phyloP scores from a whole-genome alignment of 1,140 invertebrate species.

The Oppia nitens region DNA sequence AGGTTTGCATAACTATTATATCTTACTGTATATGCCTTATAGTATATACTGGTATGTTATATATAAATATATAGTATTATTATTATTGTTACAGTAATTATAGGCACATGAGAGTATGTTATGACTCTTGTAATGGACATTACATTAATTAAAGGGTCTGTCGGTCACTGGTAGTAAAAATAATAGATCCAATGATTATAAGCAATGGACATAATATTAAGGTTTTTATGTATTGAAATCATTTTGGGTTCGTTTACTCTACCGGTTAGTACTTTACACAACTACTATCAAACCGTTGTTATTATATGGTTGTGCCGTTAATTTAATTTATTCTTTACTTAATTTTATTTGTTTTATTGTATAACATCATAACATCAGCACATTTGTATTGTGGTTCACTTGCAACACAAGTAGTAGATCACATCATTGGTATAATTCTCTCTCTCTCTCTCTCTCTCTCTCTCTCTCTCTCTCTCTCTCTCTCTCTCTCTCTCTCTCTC shows the following conservation, averaged over 20 bases:
- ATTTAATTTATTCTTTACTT: not conserved
- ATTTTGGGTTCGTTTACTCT: not conserved
- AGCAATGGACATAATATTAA: too few species aligned
- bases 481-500: too few species aligned
- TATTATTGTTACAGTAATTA: not conserved
- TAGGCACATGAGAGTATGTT: not conserved
- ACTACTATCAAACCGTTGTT: too few species aligned
- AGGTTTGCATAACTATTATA: not conserved
- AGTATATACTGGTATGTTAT: too few species aligned
- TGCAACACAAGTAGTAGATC: too few species aligned
- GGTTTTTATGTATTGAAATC: not conserved
- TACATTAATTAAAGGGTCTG: not conserved
- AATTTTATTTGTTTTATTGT: not conserved
- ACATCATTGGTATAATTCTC: too few species aligned
- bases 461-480: too few species aligned
- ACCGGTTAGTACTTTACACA: not conserved
- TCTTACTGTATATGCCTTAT: too few species aligned
- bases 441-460: too few species aligned
- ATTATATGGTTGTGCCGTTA: too few species aligned
- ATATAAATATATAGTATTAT: not conserved
- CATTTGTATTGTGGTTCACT: too few species aligned
- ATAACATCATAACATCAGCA: not conserved
- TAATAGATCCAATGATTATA: too few species aligned
- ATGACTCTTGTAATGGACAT: not conserved
- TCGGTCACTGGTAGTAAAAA: not conserved